Percentiles rank a stretch among this genome's conserved stretches.
Evolutionary conservation across 2,113 vertebrate species (phyloP).

Genomic region (Bettongia penicillata): DNA sequence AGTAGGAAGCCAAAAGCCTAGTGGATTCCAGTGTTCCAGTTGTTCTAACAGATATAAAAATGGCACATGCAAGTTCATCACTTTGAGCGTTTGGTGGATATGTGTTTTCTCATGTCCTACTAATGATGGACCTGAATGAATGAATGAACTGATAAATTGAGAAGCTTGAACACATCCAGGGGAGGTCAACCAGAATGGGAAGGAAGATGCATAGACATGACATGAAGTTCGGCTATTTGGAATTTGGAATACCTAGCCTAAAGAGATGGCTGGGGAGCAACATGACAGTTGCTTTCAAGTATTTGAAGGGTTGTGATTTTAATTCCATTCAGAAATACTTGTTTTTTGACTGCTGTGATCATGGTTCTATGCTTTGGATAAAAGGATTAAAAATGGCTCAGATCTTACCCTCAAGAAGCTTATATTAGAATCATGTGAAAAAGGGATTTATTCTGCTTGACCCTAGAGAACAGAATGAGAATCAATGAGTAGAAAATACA

Average conservation of each 20-base stretch:
- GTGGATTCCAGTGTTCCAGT: neutral
- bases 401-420: neutral
- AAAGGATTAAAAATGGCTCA: neutral
- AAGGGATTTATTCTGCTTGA: neutral
- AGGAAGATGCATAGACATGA: neutral
- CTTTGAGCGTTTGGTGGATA: neutral
- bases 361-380: neutral
- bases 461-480: neutral
- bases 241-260: neutral
- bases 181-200: neutral
- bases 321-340: neutral
- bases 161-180: neutral
- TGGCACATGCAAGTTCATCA: neutral
- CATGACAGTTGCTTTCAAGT: neutral
- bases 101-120: neutral
- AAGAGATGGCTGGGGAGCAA: neutral
- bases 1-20: neutral
- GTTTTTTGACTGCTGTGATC: neutral
- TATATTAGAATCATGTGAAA: neutral
- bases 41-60: neutral
- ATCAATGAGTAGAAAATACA: neutral
- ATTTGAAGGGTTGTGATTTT: neutral
- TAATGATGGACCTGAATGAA: neutral
- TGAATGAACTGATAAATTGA: neutral
- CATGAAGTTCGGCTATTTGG: neutral